Conservation (phyloP, 2,797 vertebrate species). For the Amazonetta brasiliensis region DNA sequence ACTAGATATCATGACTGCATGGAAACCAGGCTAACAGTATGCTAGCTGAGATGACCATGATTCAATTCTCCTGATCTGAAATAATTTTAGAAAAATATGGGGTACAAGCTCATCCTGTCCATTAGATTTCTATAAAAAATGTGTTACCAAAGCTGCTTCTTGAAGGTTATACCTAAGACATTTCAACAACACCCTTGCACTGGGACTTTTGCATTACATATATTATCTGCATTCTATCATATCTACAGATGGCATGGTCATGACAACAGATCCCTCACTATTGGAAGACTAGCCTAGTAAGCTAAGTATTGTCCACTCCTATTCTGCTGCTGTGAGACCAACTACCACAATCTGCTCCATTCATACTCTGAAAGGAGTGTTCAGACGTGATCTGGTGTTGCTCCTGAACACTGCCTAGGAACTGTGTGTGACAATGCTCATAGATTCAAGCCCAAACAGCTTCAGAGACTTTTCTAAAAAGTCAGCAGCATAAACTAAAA, state of each 20-base stretch:
- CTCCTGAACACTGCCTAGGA: not conserved
- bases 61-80: not conserved
- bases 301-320: not conserved
- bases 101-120: not conserved
- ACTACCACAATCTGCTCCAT: not conserved
- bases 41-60: not conserved
- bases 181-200: not conserved
- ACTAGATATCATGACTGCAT: not conserved
- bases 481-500: not conserved
- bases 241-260: not conserved
- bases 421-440: not conserved
- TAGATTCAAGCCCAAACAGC: not conserved
- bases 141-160: not conserved
- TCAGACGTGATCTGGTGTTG: not conserved
- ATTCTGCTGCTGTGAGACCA: not conserved
- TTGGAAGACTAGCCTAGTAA: not conserved
- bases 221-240: not conserved
- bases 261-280: not conserved
- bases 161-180: not conserved
- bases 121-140: not conserved
- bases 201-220: not conserved
- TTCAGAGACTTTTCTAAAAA: not conserved
- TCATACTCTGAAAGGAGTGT: not conserved
- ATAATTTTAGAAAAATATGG: not conserved
- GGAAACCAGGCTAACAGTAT: not conserved